Conservation (phyloP, 2,797 vertebrate species). For the Pipistrellus pipistrellus region DNA sequence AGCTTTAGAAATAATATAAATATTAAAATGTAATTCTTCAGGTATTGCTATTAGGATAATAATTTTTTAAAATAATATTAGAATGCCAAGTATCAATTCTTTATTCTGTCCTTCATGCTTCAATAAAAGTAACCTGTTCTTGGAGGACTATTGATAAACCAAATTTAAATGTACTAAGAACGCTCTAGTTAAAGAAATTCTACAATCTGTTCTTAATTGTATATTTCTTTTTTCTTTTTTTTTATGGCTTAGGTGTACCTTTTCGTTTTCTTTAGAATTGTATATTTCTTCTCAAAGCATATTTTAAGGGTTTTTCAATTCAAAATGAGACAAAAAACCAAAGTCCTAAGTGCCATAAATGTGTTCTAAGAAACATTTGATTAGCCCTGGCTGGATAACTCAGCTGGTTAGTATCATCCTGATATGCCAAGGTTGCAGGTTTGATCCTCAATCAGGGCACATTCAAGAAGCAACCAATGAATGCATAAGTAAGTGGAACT, state of each 20-base stretch:
- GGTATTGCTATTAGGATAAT: slow-evolving; percentile 42
- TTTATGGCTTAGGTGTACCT: neutral
- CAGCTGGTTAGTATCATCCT: neutral
- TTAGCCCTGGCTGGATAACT: neutral
- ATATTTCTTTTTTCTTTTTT: neutral
- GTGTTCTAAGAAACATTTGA: slow-evolving; percentile 34
- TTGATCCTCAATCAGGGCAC: neutral
- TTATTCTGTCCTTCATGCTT: slow-evolving; percentile 23
- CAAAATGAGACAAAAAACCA: slow-evolving; percentile 30
- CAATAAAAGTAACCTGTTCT: slow-evolving; percentile 32
- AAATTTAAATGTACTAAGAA: slow-evolving; percentile 59
- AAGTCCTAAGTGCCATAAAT: slow-evolving; percentile 20
- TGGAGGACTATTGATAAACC: slow-evolving; percentile 45
- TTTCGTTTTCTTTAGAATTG: neutral
- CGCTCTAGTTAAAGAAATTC: slow-evolving; percentile 44
- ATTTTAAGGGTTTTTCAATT: slow-evolving; percentile 55
- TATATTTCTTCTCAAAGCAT: neutral
- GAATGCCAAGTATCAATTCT: slow-evolving; percentile 52
- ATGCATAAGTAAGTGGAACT: neutral
- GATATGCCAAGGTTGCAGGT: neutral
- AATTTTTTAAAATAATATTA: slow-evolving; percentile 40
- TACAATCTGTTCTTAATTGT: slow-evolving; percentile 35
- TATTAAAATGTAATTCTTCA: slow-evolving; percentile 51
- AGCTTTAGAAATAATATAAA: slow-evolving; percentile 19
- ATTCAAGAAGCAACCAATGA: neutral